Base-by-base conservation (phyloP, 2,888 invertebrate genomes). In the Spodoptera picta region DNA sequence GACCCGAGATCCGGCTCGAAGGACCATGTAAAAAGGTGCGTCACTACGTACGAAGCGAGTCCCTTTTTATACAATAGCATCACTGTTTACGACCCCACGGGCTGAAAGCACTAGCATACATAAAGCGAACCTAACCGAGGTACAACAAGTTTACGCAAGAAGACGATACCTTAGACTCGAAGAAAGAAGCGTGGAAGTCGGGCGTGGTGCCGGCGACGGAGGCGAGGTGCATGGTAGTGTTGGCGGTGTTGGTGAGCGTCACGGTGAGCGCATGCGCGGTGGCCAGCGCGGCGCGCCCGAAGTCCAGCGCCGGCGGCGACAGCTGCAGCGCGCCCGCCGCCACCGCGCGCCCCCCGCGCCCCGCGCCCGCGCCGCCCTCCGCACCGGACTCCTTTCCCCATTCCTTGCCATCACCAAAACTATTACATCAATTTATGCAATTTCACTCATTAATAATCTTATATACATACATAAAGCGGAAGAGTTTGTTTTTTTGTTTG, bases 171-270 rank as follows among this genome's bases (percentile, higher is more conserved):
- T 98, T 98, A 85, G 98, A 97, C 87, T 98, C 97, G 92, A 99
- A 99, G 95, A 99, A 99, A 76, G 99, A 99, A 85, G 99, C 98
- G 92, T 99, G 98, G 95, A 99, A 99, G 95, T 98, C 98, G 43
- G 98, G 97, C 81, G 98, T 98, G 91, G 97, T 98, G 83, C 99
- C 99, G 77, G 98, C 98, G 87, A 99, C 98, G 77, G 99, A 98
- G 87, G 98, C 97, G 88, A 99, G 96, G 90, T 98, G 98, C 86
- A 99, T 96, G 85, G 97, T 98, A 87, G 96, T 96, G 94, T 98
- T 98, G 95, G 97, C 98, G 83, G 96, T 96, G 95, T 99, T 99
- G 91, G 97, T 96, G 80, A 99, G 95, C 80, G 97, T 97, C 75
- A 99, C 99, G 87, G 96, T 96, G 92, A 97, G 97, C 91, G 97